Base-by-base conservation (phyloP, 2,888 invertebrate genomes). In the Cloeon dipterum region DNA sequence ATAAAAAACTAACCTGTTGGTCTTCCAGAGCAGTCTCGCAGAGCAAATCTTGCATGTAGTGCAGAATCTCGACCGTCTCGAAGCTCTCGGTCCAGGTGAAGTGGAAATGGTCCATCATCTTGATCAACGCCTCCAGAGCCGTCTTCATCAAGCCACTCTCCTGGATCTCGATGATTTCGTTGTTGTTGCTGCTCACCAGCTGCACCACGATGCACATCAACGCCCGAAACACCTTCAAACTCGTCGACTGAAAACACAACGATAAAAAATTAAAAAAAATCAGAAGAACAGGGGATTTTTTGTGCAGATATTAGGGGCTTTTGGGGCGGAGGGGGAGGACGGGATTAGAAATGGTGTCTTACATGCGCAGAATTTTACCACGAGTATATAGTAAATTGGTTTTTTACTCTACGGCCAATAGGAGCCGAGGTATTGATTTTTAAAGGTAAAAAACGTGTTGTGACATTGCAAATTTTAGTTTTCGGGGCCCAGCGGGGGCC, bases 71-170 rank as follows among this genome's bases (percentile, higher is more conserved):
- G 40, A 75, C 62, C 1, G 77, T 70, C 58, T 82, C 79, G 3
- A 79, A 61, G 39, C 74, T 76, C 46, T 79, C 77, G 39, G 71
- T 68, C 81, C 81, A 81, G 21, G 72, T 72, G 11, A 81, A 69
- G 41, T 72, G 66, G 45, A 73, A 74, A 34, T 70, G 65, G 40
- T 70, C 68, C 4, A 79, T 70, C 32, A 78, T 56, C 1, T 63
- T 60, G 17, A 68, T 59, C 10, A 79, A 56, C 1, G 66, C 68
- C 39, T 76, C 70, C 39, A 81, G 54, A 1, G 77, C 61, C n/a
- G 71, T 64, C 8, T 68, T 66, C 49, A 76, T 56, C 19, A 74
- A 65, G 29, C 55, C 51, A 14, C 29, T 29, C 14, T 29, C 16
- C n/a, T 29, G 29, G 16, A n/a, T 16, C 16, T 29, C 29, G 14